phyloP scores from a whole-genome alignment of 2,888 invertebrate genomes.

The Nysson spinosus region DNA sequence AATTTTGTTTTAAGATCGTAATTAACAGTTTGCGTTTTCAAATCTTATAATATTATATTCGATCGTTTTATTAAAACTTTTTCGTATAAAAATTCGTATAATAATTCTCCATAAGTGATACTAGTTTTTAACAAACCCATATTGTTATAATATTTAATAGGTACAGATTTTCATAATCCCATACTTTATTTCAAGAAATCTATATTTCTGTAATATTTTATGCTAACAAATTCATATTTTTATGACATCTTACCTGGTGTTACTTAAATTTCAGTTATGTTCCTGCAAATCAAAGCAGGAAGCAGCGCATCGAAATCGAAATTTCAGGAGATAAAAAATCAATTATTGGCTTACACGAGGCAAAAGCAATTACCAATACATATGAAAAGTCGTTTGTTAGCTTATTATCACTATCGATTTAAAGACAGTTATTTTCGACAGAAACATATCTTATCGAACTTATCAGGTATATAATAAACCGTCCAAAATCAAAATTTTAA shows the following conservation, averaged over 20 bases:
- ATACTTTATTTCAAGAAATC: too few species aligned
- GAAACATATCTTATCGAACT: constrained; percentile 67
- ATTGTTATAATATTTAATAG: too few species aligned
- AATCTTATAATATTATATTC: neutral
- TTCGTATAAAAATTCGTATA: too few species aligned
- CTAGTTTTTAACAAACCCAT: too few species aligned
- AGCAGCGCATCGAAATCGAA: constrained; percentile 71
- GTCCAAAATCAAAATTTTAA: neutral
- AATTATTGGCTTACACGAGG: constrained; percentile 74
- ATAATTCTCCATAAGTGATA: too few species aligned
- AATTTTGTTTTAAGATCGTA: too few species aligned
- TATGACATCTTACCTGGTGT: too few species aligned
- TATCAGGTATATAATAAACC: too few species aligned
- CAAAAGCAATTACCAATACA: constrained; percentile 74
- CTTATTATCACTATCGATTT: constrained; percentile 76
- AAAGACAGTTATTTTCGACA: constrained; percentile 76
- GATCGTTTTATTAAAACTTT: neutral
- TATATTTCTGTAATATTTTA: too few species aligned
- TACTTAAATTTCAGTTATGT: constrained; percentile 65
- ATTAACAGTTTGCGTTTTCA: neutral
- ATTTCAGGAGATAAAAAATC: constrained; percentile 75
- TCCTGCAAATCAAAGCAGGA: constrained; percentile 67
- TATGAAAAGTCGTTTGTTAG: constrained; percentile 71
- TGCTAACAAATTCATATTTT: too few species aligned
- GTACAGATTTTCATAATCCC: too few species aligned